Base-by-base conservation (phyloP, 2,797 vertebrate species). In the Cheirogaleus major region DNA sequence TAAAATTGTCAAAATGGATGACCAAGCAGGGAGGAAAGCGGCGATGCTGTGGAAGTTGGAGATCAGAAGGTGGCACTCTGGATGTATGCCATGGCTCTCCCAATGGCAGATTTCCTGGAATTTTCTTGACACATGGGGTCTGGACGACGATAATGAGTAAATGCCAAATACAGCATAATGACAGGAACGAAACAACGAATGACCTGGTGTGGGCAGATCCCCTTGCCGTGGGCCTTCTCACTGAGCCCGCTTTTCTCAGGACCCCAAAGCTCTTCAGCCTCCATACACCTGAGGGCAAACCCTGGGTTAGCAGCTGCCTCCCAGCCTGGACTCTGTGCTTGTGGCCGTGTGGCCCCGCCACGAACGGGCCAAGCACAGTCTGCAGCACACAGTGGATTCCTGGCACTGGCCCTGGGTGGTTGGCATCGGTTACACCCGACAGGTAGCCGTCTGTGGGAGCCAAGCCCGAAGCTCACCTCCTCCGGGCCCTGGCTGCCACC, bases 301-400 rank as follows among this genome's bases (percentile, higher is more conserved):
- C 0, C 2, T 3, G n/a, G 69, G 23, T 14, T 13, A 2, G 69
- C 1, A 3, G 35, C 63, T 5, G 25, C 7, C 72, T 55, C 30
- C 48, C 48, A 11, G 90, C 30, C 76, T 73, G 48, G 25, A 13
- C 59, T 55, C 48, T 67, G 32, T 1, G 6, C 70, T 86, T 8
- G 11, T 6, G 63, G 86, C 93, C 61, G 13, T 30, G 43, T 20
- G 78, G 88, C 27, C 5, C 35, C 15, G 3, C 35, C 80, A 69
- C 12, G 9, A 35, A 41, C 0, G 4, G 4, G 78, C 81, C 81
- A 75, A 78, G 76, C 81, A 5, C 15, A 22, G 45, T 76, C 88
- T 95, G 88, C 59, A 85, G 63, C 23, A 61, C 67, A 70, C 78
- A 23, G 57, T 50, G 57, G 89, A 79, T 82, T 94, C 87, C 79